Evolutionary conservation across 2,113 vertebrate species (phyloP).

Genomic region (Aplodontia rufa): DNA sequence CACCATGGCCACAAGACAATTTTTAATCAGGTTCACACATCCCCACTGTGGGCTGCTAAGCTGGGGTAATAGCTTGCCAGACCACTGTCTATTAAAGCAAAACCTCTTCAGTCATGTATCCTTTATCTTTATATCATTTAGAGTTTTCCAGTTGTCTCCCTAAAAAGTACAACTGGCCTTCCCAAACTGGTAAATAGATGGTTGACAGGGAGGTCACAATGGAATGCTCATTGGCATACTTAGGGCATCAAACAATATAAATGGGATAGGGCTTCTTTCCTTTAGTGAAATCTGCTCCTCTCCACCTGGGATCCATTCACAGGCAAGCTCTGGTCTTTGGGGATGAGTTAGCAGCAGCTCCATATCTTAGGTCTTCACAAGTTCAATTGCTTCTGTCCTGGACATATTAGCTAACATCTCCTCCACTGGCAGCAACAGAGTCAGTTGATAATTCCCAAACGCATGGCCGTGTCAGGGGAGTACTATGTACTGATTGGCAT

Average conservation of each 20-base stretch:
- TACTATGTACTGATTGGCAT: not conserved
- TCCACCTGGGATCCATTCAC: not conserved
- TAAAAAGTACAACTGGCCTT: not conserved
- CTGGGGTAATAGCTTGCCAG: not conserved
- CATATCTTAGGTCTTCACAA: not conserved
- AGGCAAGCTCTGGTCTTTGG: not conserved
- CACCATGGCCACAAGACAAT: not conserved
- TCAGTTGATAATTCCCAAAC: not conserved
- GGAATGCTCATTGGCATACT: not conserved
- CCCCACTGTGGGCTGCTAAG: not conserved
- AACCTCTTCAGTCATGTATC: not conserved
- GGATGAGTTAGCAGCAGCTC: not conserved
- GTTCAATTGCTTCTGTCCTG: not conserved
- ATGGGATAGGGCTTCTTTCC: not conserved
- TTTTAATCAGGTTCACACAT: not conserved
- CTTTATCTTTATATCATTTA: not conserved
- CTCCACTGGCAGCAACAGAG: not conserved
- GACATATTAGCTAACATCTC: not conserved
- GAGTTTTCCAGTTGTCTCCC: not conserved
- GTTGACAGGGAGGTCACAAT: not conserved
- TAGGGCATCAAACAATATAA: not conserved
- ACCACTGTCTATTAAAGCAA: not conserved
- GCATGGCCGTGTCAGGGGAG: fast-evolving
- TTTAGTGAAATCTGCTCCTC: not conserved
- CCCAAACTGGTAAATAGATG: not conserved